These are phyloP conservation scores for Pungitius pungitius DNA, from an alignment of 2,113 vertebrate genomes.

Conservation along the genomic window DNA sequence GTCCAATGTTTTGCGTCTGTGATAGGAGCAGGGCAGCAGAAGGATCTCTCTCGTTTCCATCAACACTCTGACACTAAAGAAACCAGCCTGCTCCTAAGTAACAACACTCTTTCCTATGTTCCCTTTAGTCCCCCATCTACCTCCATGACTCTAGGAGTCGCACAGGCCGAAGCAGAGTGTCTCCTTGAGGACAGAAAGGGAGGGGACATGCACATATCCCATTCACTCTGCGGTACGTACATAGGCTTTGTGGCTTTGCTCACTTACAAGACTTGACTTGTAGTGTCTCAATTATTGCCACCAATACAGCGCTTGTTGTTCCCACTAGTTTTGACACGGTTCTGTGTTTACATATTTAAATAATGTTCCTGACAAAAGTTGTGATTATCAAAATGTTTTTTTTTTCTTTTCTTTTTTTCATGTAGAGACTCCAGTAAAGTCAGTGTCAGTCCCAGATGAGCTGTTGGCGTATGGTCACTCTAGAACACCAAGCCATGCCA, in stretches of 20 bases:
- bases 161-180: slow-evolving; percentile 83
- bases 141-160: slow-evolving; percentile 86
- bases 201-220: slow-evolving; percentile 81
- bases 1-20: not conserved
- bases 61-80: not conserved
- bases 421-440: slow-evolving; percentile 83
- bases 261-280: not conserved
- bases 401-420: no score
- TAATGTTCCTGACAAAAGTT: not conserved
- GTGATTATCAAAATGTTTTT: not conserved
- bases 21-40: not conserved
- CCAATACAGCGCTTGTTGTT: not conserved
- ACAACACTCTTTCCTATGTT: slow-evolving; percentile 9
- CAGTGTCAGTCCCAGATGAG: slow-evolving; percentile 88
- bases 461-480: slow-evolving; percentile 88
- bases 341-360: not conserved
- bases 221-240: slow-evolving; percentile 72
- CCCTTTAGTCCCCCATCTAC: slow-evolving; percentile 89
- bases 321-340: not conserved
- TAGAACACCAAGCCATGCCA: slow-evolving; percentile 91
- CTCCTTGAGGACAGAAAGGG: slow-evolving; percentile 90
- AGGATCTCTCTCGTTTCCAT: not conserved
- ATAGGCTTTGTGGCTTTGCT: not conserved
- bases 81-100: not conserved
- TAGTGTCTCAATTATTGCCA: not conserved